Conservation (phyloP, 1,140 invertebrate genomes). For the Dendroctonus valens region DNA sequence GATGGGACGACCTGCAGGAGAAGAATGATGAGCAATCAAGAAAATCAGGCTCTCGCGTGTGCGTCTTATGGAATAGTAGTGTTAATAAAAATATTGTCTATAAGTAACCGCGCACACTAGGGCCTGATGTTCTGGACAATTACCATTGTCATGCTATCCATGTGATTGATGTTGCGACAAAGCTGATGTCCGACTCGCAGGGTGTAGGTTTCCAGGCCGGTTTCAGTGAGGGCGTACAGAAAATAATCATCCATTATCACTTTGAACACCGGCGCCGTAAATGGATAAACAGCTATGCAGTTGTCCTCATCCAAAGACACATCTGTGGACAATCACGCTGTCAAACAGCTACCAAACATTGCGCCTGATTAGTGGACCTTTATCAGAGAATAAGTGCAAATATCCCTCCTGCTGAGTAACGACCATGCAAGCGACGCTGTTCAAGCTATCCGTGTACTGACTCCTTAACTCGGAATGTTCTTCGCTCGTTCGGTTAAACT, state of each 20-base stretch:
- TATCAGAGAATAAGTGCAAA: constrained; percentile 56
- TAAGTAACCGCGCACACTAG: too few species aligned
- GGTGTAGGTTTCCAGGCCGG: constrained; percentile 77
- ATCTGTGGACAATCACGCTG: too few species aligned
- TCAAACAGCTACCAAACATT: too few species aligned
- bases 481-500: constrained; percentile 33
- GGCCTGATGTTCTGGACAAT: constrained; percentile 24
- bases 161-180: constrained; percentile 43
- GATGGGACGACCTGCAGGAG: constrained; percentile 59
- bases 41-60: too few species aligned
- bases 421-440: constrained; percentile 51
- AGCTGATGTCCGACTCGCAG: constrained; percentile 63
- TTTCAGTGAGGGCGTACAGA: constrained; percentile 72
- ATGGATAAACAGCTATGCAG: constrained; percentile 58
- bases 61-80: too few species aligned
- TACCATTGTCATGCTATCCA: constrained; percentile 46
- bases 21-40: too few species aligned
- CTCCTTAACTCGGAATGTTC: constrained; percentile 37
- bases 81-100: too few species aligned
- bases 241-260: constrained; percentile 67
- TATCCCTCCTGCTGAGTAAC: constrained; percentile 59
- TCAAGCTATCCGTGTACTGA: constrained; percentile 37
- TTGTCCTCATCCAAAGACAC: constrained; percentile 38
- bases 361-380: constrained; percentile 12
- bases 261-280: constrained; percentile 68